Base-by-base conservation (phyloP, 2,888 invertebrate species). In the Folsomia manolachei region DNA sequence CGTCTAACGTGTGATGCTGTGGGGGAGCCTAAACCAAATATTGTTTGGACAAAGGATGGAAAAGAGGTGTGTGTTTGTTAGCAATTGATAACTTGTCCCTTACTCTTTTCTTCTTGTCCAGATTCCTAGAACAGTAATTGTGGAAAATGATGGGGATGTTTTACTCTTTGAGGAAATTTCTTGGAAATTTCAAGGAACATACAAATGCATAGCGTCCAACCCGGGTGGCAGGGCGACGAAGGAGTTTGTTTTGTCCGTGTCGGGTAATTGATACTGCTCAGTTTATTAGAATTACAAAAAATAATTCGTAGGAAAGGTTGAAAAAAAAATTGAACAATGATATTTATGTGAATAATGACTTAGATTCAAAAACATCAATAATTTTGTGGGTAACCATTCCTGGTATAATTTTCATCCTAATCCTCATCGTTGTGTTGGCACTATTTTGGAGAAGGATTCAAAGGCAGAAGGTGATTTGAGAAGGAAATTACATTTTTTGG, bases 361-460 rank as follows among this genome's bases (percentile, higher is more conserved):
- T 52, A 66, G 66, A 51, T 66, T 39, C 66, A 51, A 66, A 66
- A 2, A 14, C 18, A 51, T n/a, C 19, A 9, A 21, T 66, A 14
- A 52, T 66, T 51, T 18, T 9, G n/a, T 11, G 51, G n/a, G 52
- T 66, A 4, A 23, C 27, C 14, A 39, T 66, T 21, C 11, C 56
- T 11, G 60, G 56, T 51, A 7, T 53, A n/a, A 25, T 68, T 60
- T 23, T 53, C n/a, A 68, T 68, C 56, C 14, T 26, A 11, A 56
- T 68, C 19, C 60, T 68, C 9, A 9, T 68, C 7, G 26, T 21
- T 23, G 26, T 68, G 2, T 19, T 52, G 14, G 52, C 25, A 2
- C 2, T 68, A 18, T 68, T 68, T 25, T 68, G 68, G 68, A 53
- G 53, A 23, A 53, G 68, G n/a, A 68, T 68, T 60, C 68, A 68